Conservation (phyloP, 2,797 vertebrate genomes). For the Rhinophrynus dorsalis region DNA sequence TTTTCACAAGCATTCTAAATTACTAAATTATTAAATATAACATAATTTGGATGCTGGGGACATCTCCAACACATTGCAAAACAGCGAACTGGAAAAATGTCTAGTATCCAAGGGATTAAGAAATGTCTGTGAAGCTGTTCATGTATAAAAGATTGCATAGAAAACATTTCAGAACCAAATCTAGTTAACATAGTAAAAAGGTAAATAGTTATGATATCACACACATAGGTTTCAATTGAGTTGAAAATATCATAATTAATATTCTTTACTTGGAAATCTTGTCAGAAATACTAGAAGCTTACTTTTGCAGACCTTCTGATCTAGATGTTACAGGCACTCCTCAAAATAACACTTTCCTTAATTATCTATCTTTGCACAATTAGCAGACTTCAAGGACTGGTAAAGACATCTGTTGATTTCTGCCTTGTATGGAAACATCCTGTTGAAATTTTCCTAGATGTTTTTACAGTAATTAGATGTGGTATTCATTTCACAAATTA, state of each 20-base stretch:
- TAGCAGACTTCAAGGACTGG: constrained; percentile 1
- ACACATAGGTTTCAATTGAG: background rate
- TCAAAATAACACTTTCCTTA: background rate
- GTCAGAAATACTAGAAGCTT: background rate
- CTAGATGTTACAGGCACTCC: background rate
- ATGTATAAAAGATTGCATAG: too few species aligned
- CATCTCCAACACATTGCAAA: too few species aligned
- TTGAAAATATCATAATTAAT: constrained; percentile 1
- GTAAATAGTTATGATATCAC: background rate
- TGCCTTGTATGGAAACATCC: background rate
- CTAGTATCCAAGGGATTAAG: too few species aligned
- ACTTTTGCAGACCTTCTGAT: background rate
- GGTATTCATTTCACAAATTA: too few species aligned
- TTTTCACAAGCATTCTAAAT: too few species aligned
- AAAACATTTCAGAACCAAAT: too few species aligned
- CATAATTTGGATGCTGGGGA: too few species aligned
- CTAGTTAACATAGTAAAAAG: background rate
- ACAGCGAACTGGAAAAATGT: too few species aligned
- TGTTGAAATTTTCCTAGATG: background rate
- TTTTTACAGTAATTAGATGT: background rate
- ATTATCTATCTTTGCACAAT: constrained; percentile 5
- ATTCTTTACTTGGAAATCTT: background rate
- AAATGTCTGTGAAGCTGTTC: too few species aligned
- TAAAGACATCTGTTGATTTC: background rate
- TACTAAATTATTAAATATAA: too few species aligned